A percentile compares a stretch with the other conserved stretches of the same genome.
Evolutionary conservation across 2,797 vertebrate species (phyloP).

Genomic region (Clarias platycephalus): DNA sequence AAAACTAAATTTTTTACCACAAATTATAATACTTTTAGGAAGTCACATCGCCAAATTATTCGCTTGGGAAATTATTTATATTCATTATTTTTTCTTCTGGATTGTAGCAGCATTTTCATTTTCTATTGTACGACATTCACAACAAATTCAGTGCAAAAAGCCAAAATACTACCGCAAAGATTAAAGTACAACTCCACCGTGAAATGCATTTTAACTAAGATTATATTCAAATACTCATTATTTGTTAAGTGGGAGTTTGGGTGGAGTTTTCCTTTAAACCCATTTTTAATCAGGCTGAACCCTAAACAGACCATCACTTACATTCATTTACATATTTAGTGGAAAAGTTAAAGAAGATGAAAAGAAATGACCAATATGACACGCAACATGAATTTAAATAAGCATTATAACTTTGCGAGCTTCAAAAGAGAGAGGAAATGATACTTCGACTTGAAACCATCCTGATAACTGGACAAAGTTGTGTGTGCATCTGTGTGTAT

Average conservation of each 20-base stretch:
- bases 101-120: not conserved
- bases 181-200: not conserved
- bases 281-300: not conserved
- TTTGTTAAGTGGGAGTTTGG: not conserved
- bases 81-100: not conserved
- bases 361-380: not conserved
- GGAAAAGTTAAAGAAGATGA: not conserved
- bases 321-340: not conserved
- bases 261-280: not conserved
- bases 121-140: not conserved
- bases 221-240: not conserved
- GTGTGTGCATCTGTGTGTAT: slow-evolving; percentile 1
- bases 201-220: not conserved
- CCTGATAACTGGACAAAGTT: not conserved
- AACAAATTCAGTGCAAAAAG: not conserved
- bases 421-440: not conserved
- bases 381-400: not conserved
- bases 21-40: not conserved
- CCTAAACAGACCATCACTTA: not conserved
- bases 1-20: not conserved
- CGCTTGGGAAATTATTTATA: not conserved
- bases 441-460: not conserved
- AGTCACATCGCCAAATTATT: not conserved
- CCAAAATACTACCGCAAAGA: not conserved
- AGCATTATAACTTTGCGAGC: not conserved